A percentile compares a stretch with the other conserved stretches of the same genome.
phyloP scores from a whole-genome alignment of 2,113 vertebrate genomes.

The Platichthys stellatus region DNA sequence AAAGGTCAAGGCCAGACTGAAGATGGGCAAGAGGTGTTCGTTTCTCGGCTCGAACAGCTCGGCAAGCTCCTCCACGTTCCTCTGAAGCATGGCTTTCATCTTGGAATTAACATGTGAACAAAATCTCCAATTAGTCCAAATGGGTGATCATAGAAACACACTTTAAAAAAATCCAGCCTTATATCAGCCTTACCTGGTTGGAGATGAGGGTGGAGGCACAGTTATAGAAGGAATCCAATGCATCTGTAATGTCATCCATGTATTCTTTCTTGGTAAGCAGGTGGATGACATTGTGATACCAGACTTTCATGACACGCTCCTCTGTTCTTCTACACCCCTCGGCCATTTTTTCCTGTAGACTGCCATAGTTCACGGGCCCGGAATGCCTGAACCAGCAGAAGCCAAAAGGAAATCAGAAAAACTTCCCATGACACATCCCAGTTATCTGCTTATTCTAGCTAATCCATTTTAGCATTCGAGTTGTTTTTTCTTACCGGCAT shows the following conservation, averaged over 20 bases:
- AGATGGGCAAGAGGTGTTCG: conserved; percentile 82
- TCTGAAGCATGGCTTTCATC: conserved; percentile 88
- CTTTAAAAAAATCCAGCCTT: background rate
- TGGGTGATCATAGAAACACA: background rate
- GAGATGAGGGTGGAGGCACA: conserved; percentile 90
- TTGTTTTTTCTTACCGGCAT: conserved; percentile 83
- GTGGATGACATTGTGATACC: conserved; percentile 88
- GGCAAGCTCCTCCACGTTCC: conserved; percentile 87
- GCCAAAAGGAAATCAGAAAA: background rate
- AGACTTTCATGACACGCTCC: conserved; percentile 86
- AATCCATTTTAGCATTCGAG: background rate
- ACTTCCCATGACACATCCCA: background rate
- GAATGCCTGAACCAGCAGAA: conserved; percentile 46
- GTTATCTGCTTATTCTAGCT: background rate
- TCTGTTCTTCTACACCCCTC: conserved; percentile 86
- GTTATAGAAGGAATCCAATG: conserved; percentile 85
- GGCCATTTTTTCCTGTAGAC: conserved; percentile 84
- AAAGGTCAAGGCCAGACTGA: conserved; percentile 91
- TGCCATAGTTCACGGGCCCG: conserved; percentile 62
- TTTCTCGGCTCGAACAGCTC: conserved; percentile 84
- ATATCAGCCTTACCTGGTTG: conserved; percentile 87
- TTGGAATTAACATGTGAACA: conserved; percentile 56
- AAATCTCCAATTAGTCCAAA: background rate
- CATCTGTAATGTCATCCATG: conserved; percentile 79
- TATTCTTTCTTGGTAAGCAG: conserved; percentile 84